Evolutionary conservation across 1,140 invertebrate genomes (phyloP), one percentile per base, ranked within the genome.

Genomic region (Mycetomoellerius zeteki): DNA sequence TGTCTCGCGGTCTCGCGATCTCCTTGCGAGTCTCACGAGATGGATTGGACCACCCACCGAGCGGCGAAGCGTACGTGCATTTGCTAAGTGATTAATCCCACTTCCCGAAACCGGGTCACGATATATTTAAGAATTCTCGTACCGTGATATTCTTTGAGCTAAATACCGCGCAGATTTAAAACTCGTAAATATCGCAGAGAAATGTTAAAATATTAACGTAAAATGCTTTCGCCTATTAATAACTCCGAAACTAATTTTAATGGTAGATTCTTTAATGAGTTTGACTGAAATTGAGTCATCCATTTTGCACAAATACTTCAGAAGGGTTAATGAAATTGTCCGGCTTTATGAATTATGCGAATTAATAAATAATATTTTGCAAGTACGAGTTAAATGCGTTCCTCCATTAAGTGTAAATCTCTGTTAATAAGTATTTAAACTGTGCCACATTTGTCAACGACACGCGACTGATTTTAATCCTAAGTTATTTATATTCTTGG

Each of bases 41-140:
- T 82, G 80, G 54, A 84, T 84, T 73, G 80, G 69, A 84, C 80
- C 80, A 60, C 69, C 80, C 37, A 54, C 16, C 30, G 72, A 56
- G 30, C 27, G 33, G 12, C 19, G 16, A 54, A 21, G 30, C 47
- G n/a, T 80, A 84, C 50, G 37, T 60, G 37, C 69, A 60, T 84
- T 84, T 62, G 69, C 69, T 84, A 84, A 84, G 80, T 84, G 71
- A 84, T 84, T 84, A 84, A 84, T 84, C 80, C 56, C 54, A 33
- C 77, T 71, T 50, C 24, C 24, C 14, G 56, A 75, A 84, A 84
- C 24, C 19, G 5, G 54, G 56, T 50, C 80, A 33, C 71, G 69
- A 84, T 84, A 62, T 50, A 73, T 84, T 73, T 84, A 62, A 84
- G 24, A 73, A 21, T 12, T 47, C 67, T 47, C n/a, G 21, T 82